Base-by-base conservation (phyloP, 1,140 invertebrate genomes). In the Hormaphis cornu region DNA sequence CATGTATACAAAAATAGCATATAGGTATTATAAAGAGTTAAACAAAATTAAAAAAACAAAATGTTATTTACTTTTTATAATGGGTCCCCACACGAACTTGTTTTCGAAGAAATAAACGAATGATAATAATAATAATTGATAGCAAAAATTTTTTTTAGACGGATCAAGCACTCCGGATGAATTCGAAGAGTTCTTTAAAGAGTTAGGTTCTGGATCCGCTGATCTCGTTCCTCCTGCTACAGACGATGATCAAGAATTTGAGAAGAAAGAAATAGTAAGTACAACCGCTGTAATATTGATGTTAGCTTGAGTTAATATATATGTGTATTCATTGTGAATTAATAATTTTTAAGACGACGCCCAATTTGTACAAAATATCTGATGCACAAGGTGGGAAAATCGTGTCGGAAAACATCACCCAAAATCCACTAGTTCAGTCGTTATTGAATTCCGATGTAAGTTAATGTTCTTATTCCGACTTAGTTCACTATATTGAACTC, bases 391-490 rank as follows among this genome's bases (percentile, higher is more conserved):
- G 80, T 69, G 88, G 88, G 0, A 80, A 79, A 48, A 63, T 91
- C 28, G 81, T 85, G 73, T 81, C 87, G 3, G 84, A 86, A 10
- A 80, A 84, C 52, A 78, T 91, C 37, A 77, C 78, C 10, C 78
- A 82, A 46, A 89, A 86, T 73, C 90, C 89, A 5, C 80, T 89
- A 69, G 82, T 82, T 54, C 86, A 89, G 77, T 83, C 84, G 24
- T 81, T 85, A 75, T 79, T 93, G n/a, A 84, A 89, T 70, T 84
- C 87, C 18, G 82, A 85, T 76, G 87, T 88, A 79, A 80, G 77
- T 77, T 63, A 46, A 30, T 48, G n/a, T n/a, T n/a, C n/a, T n/a
- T n/a, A n/a, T n/a, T n/a, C n/a, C n/a, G n/a, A n/a, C n/a, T n/a
- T n/a, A n/a, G n/a, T n/a, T n/a, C n/a, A n/a, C n/a, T n/a, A n/a